Conservation (phyloP, 2,888 invertebrate genomes). For the Suillia variegata region DNA sequence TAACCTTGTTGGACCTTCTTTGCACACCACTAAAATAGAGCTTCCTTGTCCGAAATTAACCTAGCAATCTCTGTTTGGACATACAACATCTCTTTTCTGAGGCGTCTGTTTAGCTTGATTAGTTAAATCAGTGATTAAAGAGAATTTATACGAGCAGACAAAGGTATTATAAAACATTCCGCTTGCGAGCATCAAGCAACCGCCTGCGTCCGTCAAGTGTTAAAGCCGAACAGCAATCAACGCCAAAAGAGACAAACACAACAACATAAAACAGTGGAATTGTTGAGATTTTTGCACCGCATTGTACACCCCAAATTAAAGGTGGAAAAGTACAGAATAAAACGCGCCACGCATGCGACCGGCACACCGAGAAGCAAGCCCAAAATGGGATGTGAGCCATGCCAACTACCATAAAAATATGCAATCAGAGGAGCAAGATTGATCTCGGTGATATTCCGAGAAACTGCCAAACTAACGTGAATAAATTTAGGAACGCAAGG, state of each 20-base stretch:
- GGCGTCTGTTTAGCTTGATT: too few relatives aligned
- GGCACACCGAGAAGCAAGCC: conserved; percentile 25
- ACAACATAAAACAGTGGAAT: conserved; percentile 37
- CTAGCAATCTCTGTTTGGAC: too few relatives aligned
- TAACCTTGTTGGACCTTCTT: too few relatives aligned
- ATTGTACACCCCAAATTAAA: conserved; percentile 43
- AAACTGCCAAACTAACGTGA: conserved; percentile 38
- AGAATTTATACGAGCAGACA: too few relatives aligned
- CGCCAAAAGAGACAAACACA: not conserved
- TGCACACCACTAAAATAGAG: too few relatives aligned
- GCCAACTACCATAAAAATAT: conserved; percentile 52
- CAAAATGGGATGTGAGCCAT: conserved; percentile 48
- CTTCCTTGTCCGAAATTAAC: too few relatives aligned
- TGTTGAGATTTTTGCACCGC: conserved; percentile 41
- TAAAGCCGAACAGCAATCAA: not conserved
- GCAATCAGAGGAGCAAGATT: conserved; percentile 55
- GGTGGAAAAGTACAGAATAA: conserved; percentile 35
- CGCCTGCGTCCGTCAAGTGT: not conserved
- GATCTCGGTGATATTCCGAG: conserved; percentile 57
- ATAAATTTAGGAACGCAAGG: conserved; percentile 32
- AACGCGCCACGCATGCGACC: conserved; percentile 35
- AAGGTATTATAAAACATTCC: too few relatives aligned
- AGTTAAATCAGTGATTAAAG: too few relatives aligned
- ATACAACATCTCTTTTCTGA: too few relatives aligned
- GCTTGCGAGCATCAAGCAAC: not conserved